Evolutionary conservation across 1,140 invertebrate species (phyloP), one percentile per base, ranked within the genome.

Genomic region (Euwallacea fornicatus): DNA sequence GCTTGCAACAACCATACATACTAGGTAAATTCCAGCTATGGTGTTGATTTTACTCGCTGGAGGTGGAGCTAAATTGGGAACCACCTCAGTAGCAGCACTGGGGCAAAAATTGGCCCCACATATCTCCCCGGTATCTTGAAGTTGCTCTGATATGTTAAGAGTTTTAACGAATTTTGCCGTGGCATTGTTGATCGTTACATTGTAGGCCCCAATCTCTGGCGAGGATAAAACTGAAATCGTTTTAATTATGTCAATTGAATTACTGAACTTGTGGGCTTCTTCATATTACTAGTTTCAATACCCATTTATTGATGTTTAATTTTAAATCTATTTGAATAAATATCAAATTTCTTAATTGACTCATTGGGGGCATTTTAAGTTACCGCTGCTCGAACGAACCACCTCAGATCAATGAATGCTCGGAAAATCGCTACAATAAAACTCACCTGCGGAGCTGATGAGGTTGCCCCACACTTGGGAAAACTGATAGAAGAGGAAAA

Each of bases 401-500:
- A 33, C 21, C 21, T 33, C 21, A 33, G 21, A 33, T 4, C 21
- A 33, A 33, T 33, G 21, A 33, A 4, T 33, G 21, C 21, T 33
- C 21, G 1, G 21, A 33, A 33, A 33, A 33, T 4, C 21, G 21
- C 21, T 33, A 33, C 4, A 33, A 33, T 33, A 33, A 50, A 2
- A 66, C 82, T 84, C 82, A 90, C 90, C 88, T 75, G 89, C 85
- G 2, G 94, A 97, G 43, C 95, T 96, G 55, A 97, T 92, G 0
- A 97, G 84, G 81, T 97, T 97, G 0, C 95, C 95, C 93, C 93
- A 93, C 21, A 96, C 91, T 81, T 95, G 93, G 0, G 94, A 91
- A 84, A 93, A 90, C 82, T 98, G 96, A 78, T 96, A 97, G 77
- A 96, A 90, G 89, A 95, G 92, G 84, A 96, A 96, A 83, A 97